A percentile compares a stretch with the other conserved stretches of the same genome.
Evolutionary conservation across 2,888 invertebrate genomes (phyloP).

Genomic region (Cenopis cana): DNA sequence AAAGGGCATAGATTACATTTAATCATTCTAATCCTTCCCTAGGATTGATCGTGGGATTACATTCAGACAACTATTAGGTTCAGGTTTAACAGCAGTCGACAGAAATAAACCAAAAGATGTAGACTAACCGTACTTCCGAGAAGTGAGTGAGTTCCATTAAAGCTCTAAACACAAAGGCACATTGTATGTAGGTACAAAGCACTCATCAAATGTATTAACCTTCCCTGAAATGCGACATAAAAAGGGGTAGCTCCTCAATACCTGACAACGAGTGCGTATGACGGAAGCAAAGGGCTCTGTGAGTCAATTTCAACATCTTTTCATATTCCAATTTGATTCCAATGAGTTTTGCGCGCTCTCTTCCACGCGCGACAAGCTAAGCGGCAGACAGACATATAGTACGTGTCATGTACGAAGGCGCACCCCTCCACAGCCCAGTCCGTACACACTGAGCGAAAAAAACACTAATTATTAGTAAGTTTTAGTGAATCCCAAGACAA

Average conservation of each 20-base stretch:
- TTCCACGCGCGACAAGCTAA: too few species aligned
- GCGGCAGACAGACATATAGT: too few species aligned
- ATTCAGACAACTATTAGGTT: neutral
- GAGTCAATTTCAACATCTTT: neutral
- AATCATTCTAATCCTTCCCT: too few species aligned
- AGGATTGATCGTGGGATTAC: too few species aligned
- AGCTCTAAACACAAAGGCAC: neutral
- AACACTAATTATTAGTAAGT: too few species aligned
- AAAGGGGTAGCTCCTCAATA: neutral
- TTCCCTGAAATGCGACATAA: neutral
- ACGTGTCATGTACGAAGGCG: too few species aligned
- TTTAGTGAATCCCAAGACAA: too few species aligned
- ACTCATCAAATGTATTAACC: constrained; percentile 6
- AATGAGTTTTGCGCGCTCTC: neutral
- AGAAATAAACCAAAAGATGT: neutral
- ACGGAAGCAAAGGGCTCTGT: neutral
- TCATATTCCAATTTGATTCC: neutral
- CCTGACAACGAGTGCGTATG: neutral
- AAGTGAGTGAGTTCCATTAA: neutral
- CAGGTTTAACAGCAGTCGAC: too few species aligned
- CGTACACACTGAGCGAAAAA: too few species aligned
- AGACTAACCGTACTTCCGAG: neutral
- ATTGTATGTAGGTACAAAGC: neutral
- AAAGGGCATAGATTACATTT: too few species aligned
- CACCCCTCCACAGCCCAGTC: too few species aligned